Percentiles rank a stretch among this genome's conserved stretches.
phyloP scores from a whole-genome alignment of 2,888 invertebrate species.

The Litoditis marina region DNA sequence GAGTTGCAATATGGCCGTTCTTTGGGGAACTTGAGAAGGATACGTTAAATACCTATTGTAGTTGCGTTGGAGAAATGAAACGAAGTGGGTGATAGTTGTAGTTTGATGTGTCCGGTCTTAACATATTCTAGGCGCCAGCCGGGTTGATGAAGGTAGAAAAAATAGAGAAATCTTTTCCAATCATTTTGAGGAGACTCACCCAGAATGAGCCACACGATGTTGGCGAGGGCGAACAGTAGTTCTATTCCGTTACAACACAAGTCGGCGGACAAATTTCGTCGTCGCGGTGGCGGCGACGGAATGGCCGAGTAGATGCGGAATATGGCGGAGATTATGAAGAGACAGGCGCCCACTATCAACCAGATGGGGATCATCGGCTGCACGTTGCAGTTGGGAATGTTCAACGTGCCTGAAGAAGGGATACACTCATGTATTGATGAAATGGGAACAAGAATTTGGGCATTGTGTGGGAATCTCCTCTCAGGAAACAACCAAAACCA shows the following conservation, averaged over 20 bases:
- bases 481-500: too few relatives aligned
- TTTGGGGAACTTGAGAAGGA: too few relatives aligned
- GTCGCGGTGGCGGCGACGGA: slow-evolving; percentile 27
- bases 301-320: slow-evolving; percentile 47
- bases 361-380: slow-evolving; percentile 59
- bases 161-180: background rate
- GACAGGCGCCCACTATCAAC: slow-evolving; percentile 47
- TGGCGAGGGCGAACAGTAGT: slow-evolving; percentile 44
- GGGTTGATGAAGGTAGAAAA: too few relatives aligned
- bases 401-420: slow-evolving; percentile 38
- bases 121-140: too few relatives aligned
- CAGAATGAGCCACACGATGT: slow-evolving; percentile 54
- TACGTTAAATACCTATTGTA: too few relatives aligned
- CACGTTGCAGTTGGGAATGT: slow-evolving; percentile 49
- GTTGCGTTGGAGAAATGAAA: too few relatives aligned
- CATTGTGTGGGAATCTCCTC: too few relatives aligned
- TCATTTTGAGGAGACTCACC: slow-evolving; percentile 29
- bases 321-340: slow-evolving; percentile 49
- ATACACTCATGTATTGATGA: too few relatives aligned
- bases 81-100: too few relatives aligned
- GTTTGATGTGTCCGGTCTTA: too few relatives aligned
- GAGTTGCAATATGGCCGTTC: too few relatives aligned
- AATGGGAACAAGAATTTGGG: too few relatives aligned
- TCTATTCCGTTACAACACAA: slow-evolving; percentile 41
- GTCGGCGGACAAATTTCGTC: slow-evolving; percentile 4